A percentile compares a stretch with the other conserved stretches of the same genome.
These are phyloP conservation scores for Smithornis capensis DNA, from an alignment of 2,113 vertebrate species.

Conservation along the genomic window DNA sequence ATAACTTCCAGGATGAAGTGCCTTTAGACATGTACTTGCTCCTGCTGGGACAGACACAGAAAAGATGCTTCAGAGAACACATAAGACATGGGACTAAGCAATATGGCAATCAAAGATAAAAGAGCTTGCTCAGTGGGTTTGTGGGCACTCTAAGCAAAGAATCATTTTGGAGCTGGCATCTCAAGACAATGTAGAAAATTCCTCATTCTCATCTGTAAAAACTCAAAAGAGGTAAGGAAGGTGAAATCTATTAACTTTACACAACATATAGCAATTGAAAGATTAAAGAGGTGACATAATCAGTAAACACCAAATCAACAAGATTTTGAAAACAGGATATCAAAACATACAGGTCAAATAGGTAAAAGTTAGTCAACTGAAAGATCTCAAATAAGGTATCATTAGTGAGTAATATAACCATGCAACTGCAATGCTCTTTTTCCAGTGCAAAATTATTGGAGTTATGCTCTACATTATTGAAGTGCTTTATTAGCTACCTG, in stretches of 20 bases:
- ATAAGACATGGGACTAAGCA: not conserved
- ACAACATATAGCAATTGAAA: not conserved
- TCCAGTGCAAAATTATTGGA: not conserved
- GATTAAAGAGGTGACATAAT: not conserved
- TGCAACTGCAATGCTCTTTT: not conserved
- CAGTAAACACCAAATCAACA: not conserved
- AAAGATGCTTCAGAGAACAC: not conserved
- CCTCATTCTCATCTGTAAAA: not conserved
- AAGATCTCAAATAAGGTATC: not conserved
- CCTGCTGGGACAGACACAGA: slow-evolving; percentile 23
- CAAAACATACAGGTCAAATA: not conserved
- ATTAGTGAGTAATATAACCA: not conserved
- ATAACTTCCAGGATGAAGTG: not conserved
- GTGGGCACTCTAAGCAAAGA: not conserved
- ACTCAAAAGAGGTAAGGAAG: not conserved
- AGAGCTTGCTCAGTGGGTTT: not conserved
- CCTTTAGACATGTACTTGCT: not conserved
- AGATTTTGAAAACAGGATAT: not conserved
- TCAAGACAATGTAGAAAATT: not conserved
- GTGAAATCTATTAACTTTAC: not conserved
- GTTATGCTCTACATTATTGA: not conserved
- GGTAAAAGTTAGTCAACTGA: not conserved
- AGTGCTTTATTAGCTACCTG: not conserved
- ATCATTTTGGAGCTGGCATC: not conserved
- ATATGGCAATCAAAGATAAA: not conserved